Evolutionary conservation across 2,113 vertebrate species (phyloP).

Genomic region (Meles meles): DNA sequence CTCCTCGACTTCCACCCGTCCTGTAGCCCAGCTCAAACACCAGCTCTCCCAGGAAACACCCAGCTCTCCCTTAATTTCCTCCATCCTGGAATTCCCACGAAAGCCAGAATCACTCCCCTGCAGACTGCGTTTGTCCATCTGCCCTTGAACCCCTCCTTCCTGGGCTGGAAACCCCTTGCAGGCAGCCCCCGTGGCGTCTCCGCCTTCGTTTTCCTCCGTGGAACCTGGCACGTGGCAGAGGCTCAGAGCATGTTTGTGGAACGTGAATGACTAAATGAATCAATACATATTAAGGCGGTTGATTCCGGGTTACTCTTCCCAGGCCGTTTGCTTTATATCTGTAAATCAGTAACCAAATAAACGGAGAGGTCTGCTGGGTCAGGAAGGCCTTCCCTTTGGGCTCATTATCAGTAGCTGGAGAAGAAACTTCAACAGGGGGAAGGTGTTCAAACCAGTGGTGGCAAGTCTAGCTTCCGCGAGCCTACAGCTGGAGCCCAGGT

Average conservation of each 20-base stretch:
- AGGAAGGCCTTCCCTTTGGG: background rate
- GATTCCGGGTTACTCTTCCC: background rate
- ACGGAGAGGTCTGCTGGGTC: background rate
- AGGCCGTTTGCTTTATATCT: background rate
- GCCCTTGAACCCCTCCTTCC: background rate
- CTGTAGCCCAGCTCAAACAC: background rate
- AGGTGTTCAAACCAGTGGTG: background rate
- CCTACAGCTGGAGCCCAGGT: background rate
- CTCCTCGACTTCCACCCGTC: background rate
- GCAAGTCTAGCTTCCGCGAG: background rate
- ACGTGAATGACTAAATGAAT: background rate
- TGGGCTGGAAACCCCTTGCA: fast-evolving
- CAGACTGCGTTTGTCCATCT: background rate
- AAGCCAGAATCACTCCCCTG: too few relatives aligned
- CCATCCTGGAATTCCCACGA: background rate
- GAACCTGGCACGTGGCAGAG: background rate
- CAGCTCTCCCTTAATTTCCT: background rate
- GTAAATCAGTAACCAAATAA: background rate
- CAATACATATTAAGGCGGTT: background rate
- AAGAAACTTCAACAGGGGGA: background rate
- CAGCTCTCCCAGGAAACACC: background rate
- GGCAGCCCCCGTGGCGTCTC: background rate
- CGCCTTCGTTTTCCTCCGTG: background rate
- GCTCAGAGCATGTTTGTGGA: background rate
- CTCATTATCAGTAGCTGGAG: background rate